Conservation (phyloP, 1,140 invertebrate genomes). For the Antheraea pernyi region DNA sequence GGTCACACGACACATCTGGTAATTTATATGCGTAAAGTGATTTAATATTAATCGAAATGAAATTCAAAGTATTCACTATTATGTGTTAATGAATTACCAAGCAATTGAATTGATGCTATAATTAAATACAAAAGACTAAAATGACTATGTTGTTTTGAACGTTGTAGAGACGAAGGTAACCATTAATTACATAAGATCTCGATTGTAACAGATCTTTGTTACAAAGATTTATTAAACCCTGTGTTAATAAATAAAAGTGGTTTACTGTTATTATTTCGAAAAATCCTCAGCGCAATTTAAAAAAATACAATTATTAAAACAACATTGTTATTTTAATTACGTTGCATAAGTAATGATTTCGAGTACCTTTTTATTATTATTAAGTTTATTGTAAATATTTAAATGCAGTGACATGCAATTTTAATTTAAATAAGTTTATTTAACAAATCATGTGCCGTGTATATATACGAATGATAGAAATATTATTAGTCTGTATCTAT, state of each 20-base stretch:
- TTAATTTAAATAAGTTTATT: slow-evolving; percentile 47
- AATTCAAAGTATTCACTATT: slow-evolving; percentile 8
- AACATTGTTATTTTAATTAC: slow-evolving; percentile 4
- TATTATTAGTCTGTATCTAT: slow-evolving; percentile 33
- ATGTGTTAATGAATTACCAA: neutral
- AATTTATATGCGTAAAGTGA: slow-evolving; percentile 28
- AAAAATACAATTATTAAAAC: neutral
- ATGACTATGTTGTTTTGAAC: slow-evolving; percentile 3
- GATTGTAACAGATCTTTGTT: neutral
- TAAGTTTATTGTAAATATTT: slow-evolving; percentile 66
- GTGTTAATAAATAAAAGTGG: no score
- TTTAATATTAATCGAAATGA: slow-evolving; percentile 18
- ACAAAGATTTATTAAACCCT: neutral
- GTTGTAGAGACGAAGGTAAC: neutral
- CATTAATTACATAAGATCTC: neutral
- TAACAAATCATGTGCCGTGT: slow-evolving; percentile 64
- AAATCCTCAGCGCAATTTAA: neutral
- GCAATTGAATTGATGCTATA: neutral
- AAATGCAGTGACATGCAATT: slow-evolving; percentile 53
- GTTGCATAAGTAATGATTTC: slow-evolving; percentile 26
- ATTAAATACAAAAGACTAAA: neutral
- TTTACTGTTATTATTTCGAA: no score
- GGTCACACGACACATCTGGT: slow-evolving; percentile 14
- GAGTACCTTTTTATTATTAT: slow-evolving; percentile 66
- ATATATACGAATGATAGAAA: slow-evolving; percentile 57